Percentiles rank a stretch among this genome's conserved stretches.
phyloP scores from a whole-genome alignment of 2,113 vertebrate genomes.

The Diphyllodes magnificus region DNA sequence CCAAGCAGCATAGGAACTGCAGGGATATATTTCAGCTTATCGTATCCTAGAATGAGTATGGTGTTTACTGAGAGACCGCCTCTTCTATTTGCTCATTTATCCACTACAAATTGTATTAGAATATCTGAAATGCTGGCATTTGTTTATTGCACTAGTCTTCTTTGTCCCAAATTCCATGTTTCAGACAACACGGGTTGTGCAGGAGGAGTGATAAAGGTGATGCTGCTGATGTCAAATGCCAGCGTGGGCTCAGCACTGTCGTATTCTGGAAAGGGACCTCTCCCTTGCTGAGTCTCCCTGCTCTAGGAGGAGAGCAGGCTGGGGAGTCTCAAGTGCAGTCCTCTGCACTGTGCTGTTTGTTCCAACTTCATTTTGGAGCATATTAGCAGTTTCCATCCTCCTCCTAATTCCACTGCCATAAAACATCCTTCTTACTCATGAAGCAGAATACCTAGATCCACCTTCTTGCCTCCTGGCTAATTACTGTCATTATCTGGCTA shows the following conservation, averaged over 20 bases:
- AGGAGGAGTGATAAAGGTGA: background rate
- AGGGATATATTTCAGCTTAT: background rate
- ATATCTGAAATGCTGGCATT: background rate
- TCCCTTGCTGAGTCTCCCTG: rapidly evolving
- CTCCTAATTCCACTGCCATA: constrained; percentile 38
- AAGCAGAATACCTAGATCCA: constrained; percentile 37
- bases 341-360: background rate
- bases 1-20: background rate
- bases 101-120: background rate
- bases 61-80: background rate
- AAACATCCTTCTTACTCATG: constrained; percentile 40
- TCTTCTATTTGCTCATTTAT: background rate
- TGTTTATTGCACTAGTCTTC: background rate
- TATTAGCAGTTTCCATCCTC: constrained; percentile 24
- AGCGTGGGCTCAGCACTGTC: background rate
- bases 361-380: background rate
- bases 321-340: background rate
- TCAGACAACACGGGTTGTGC: background rate
- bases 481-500: constrained; percentile 53
- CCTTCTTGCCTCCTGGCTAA: constrained; percentile 47
- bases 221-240: background rate
- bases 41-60: background rate
- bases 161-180: background rate
- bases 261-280: background rate
- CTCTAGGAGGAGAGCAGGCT: background rate